These are phyloP conservation scores for Allolobophora icterica DNA, from an alignment of 2,888 invertebrate species.

Conservation along the genomic window DNA sequence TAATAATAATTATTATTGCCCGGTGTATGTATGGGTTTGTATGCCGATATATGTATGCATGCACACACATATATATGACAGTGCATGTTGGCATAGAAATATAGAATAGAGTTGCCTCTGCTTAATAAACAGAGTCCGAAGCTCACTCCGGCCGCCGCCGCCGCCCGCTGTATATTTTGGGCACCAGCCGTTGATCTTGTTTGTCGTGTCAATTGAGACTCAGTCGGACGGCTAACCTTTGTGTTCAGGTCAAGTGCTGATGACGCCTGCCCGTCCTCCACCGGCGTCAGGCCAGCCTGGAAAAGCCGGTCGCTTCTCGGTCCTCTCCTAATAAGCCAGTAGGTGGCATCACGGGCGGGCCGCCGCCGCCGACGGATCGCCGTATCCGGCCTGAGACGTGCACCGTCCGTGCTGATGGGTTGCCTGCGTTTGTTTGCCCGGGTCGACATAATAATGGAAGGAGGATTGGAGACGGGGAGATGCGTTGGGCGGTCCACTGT, in stretches of 20 bases:
- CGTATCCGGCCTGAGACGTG: background rate
- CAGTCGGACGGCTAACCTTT: background rate
- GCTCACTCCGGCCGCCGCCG: too few species aligned
- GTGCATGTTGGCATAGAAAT: too few species aligned
- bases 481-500: background rate
- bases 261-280: background rate
- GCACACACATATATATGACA: too few species aligned
- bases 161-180: too few species aligned
- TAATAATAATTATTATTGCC: background rate
- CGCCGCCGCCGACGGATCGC: background rate
- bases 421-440: background rate
- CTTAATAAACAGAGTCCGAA: too few species aligned
- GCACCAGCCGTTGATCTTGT: too few species aligned
- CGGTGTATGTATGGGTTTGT: too few species aligned
- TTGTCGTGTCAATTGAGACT: background rate
- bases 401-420: background rate
- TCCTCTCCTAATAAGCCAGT: background rate
- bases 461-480: background rate
- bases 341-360: background rate
- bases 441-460: background rate
- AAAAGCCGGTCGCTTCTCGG: background rate
- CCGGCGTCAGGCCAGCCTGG: background rate
- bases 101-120: too few species aligned
- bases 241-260: constrained; percentile 10
- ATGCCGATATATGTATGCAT: too few species aligned